These are phyloP conservation scores for Cyprinella venusta DNA, from an alignment of 2,797 vertebrate genomes.

Conservation along the genomic window DNA sequence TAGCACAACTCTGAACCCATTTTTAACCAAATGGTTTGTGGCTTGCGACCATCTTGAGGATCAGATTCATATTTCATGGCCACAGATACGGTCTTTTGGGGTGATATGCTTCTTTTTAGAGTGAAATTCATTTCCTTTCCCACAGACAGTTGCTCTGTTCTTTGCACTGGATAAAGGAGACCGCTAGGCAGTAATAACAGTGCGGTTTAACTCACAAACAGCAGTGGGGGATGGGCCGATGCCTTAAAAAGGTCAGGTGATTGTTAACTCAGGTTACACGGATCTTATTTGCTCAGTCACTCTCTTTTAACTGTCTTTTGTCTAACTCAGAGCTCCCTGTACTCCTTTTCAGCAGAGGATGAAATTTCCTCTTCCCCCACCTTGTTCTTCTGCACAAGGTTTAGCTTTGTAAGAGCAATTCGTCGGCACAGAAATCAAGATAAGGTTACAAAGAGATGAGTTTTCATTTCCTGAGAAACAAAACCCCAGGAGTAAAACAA, in stretches of 20 bases:
- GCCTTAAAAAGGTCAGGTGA: constrained; percentile 64
- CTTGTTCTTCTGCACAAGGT: constrained; percentile 34
- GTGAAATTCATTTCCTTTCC: constrained; percentile 13
- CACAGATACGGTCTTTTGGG: constrained; percentile 12
- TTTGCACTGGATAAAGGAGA: constrained; percentile 4
- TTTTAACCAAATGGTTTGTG: neutral
- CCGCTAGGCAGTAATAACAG: constrained; percentile 22
- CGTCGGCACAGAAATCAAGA: neutral
- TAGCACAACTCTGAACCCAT: constrained; percentile 19
- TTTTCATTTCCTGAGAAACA: constrained; percentile 36
- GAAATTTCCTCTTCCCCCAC: constrained; percentile 30
- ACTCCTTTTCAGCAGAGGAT: constrained; percentile 32
- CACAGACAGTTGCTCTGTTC: constrained; percentile 3
- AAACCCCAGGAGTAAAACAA: constrained; percentile 10
- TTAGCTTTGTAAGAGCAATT: constrained; percentile 29
- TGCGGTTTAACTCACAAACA: constrained; percentile 36
- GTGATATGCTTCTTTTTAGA: neutral
- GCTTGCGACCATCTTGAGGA: neutral
- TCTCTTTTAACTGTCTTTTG: constrained; percentile 53
- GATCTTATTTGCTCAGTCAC: constrained; percentile 45
- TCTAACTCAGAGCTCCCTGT: constrained; percentile 18
- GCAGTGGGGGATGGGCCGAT: constrained; percentile 27
- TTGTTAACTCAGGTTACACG: constrained; percentile 66
- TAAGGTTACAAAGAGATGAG: constrained; percentile 24
- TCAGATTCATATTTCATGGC: neutral